Base-by-base conservation (phyloP, 2,797 vertebrate species). In the Buphagus erythrorhynchus region DNA sequence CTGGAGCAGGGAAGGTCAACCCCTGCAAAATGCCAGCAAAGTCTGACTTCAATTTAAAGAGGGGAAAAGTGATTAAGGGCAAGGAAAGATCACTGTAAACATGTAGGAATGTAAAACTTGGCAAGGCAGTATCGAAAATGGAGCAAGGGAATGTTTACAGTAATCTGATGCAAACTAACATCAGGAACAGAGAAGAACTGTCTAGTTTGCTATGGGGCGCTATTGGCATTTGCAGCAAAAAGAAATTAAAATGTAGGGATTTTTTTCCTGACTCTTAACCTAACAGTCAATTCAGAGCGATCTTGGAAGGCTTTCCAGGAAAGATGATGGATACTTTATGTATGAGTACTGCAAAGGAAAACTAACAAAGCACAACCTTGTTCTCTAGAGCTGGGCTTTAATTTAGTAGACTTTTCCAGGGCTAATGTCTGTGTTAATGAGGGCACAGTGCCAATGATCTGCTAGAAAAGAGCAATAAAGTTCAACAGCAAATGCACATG, bases 91-190 rank as follows among this genome's bases (percentile, higher is more conserved):
- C 87, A 90, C 86, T 88, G 92, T 84, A 96, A 96, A 96, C 88
- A 97, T 52, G 91, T 7, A 94, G 94, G 93, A 96, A 95, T 95
- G 94, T 81, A 94, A 88, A 95, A 96, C 93, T 96, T 96, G 96
- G 94, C 96, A 90, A 75, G 55, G 45, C 91, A 61, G 8, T 69
- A 93, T 91, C 76, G 90, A 84, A 96, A 93, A 93, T 9, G 66
- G 51, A 96, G 91, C 69, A 58, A 86, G 76, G 71, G 71, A 94
- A 92, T 88, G 91, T 96, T 95, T 94, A 95, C 82, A 90, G 66
- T 90, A 96, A 93, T 96, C 75, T 75, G 91, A 89, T 84, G 93
- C 76, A 90, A 31, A 57, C 63, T 67, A 92, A 76, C 81, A 90
- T 66, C 66, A 57, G 88, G 89, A 94, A 91, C 66, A 94, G 95